Conservation (phyloP, 1,140 invertebrate genomes). For the Melanaphis sacchari region DNA sequence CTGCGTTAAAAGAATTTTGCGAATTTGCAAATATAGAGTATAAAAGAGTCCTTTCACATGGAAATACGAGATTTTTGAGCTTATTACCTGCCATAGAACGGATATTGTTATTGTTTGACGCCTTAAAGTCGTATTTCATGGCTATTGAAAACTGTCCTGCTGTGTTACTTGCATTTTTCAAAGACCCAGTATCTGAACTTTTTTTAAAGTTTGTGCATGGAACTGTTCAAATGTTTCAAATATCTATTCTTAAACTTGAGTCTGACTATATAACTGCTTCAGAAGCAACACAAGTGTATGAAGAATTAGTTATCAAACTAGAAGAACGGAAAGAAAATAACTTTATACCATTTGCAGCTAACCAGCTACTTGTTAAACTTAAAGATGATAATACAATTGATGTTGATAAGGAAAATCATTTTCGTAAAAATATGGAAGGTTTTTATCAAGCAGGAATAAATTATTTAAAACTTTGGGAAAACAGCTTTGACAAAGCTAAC, state of each 20-base stretch:
- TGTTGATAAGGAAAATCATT: neutral
- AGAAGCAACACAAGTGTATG: neutral
- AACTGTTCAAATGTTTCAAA: slow-evolving; percentile 30
- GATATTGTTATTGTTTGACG: neutral
- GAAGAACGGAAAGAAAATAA: slow-evolving; percentile 12
- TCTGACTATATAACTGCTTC: slow-evolving; percentile 17
- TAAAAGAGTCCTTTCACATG: neutral
- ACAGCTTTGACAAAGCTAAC: slow-evolving; percentile 22
- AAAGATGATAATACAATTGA: slow-evolving; percentile 24
- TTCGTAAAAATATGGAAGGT: slow-evolving; percentile 33
- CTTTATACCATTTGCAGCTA: slow-evolving; percentile 19
- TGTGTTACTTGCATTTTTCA: slow-evolving; percentile 18
- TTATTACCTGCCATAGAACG: slow-evolving; percentile 28
- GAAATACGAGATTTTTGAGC: slow-evolving; percentile 33
- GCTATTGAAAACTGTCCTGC: slow-evolving; percentile 29
- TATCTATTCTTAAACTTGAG: slow-evolving; percentile 16
- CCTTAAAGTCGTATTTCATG: slow-evolving; percentile 28
- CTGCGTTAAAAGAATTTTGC: slow-evolving; percentile 11
- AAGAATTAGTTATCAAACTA: slow-evolving; percentile 26
- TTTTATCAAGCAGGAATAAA: slow-evolving; percentile 6
- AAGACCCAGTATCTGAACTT: slow-evolving; percentile 27
- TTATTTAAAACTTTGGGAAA: slow-evolving; percentile 34
- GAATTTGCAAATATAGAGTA: slow-evolving; percentile 18
- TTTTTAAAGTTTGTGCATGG: slow-evolving; percentile 32
- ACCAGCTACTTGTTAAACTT: slow-evolving; percentile 4